Evolutionary conservation across 2,113 vertebrate species (phyloP), one percentile per base, ranked within the genome.

Genomic region (Xiphorhynchus elegans): DNA sequence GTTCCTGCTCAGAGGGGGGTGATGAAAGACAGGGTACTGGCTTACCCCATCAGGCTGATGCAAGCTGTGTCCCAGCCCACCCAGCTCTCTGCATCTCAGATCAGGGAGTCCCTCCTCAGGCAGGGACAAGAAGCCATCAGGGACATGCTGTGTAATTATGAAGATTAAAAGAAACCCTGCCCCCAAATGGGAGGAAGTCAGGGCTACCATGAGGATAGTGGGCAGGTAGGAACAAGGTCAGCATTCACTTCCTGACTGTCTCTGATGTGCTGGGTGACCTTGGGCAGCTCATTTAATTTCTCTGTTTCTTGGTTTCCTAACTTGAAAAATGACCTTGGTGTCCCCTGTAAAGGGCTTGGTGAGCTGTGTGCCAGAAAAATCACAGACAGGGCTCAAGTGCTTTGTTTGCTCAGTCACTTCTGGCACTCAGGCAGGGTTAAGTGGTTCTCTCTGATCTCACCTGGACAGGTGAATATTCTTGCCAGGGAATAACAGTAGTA

Each of bases 331-430:
- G 9, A 90, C 59, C 50, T 90, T 52, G 1, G 33, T n/a, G 44
- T 90, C 72, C 50, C 31, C 84, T 95, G 26, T 85, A 29, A 79
- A 74, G 63, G 29, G 58, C 42, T 77, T 42, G 58, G 70, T 8
- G 6, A 84, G 49, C 68, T 63, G 16, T 21, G n/a, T 84, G 94
- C 89, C 86, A 89, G 23, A 95, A 66, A 86, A 86, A 39, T 7
- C 63, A 76, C 20, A 33, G 83, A 12, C 39, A 50, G 58, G 52
- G 67, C 44, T 72, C 21, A 12, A 60, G 85, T 60, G 70, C 62
- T 87, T 76, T 82, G 77, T 82, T 93, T 91, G 84, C 89, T 86
- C 76, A 11, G 79, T 84, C 68, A 66, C 90, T 60, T 88, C 47
- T 52, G 69, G 37, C 44, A 5, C 29, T 67, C 18, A 6, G 17